Conservation (phyloP, 2,888 invertebrate genomes). For the Liposcelis brunnea region DNA sequence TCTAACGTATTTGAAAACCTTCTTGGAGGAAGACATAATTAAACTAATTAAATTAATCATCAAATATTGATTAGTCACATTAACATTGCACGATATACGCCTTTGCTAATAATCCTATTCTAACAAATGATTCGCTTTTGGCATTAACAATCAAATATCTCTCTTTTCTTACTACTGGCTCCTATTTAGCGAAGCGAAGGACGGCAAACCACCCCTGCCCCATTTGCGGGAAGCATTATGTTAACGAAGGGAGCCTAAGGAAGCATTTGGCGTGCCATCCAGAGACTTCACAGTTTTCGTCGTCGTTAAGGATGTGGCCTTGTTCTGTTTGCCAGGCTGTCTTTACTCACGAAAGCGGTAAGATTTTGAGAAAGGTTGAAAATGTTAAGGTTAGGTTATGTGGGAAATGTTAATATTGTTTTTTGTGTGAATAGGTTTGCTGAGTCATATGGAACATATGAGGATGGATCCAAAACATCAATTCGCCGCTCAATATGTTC, state of each 20-base stretch:
- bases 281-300: conserved; percentile 70
- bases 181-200: conserved; percentile 82
- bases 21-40: too few relatives aligned
- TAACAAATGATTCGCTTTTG: too few relatives aligned
- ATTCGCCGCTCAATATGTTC: conserved; percentile 84
- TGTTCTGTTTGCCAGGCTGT: conserved; percentile 91
- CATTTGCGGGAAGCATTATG: conserved; percentile 89
- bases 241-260: conserved; percentile 80
- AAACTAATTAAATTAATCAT: too few relatives aligned
- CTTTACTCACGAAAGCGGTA: conserved; percentile 88
- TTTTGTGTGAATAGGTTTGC: conserved; percentile 45
- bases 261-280: conserved; percentile 90
- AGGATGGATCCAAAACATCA: conserved; percentile 93
- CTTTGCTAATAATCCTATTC: background rate
- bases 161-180: conserved; percentile 45
- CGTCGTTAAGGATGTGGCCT: conserved; percentile 86
- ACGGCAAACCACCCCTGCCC: conserved; percentile 91
- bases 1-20: too few relatives aligned
- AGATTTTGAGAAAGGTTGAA: conserved; percentile 22
- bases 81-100: background rate
- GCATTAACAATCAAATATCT: conserved; percentile 15
- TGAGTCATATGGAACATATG: conserved; percentile 93
- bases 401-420: conserved; percentile 14
- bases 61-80: too few relatives aligned
- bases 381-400: too few relatives aligned